Evolutionary conservation across 1,140 invertebrate genomes (phyloP).

Genomic region (Caligus rogercresseyi): DNA sequence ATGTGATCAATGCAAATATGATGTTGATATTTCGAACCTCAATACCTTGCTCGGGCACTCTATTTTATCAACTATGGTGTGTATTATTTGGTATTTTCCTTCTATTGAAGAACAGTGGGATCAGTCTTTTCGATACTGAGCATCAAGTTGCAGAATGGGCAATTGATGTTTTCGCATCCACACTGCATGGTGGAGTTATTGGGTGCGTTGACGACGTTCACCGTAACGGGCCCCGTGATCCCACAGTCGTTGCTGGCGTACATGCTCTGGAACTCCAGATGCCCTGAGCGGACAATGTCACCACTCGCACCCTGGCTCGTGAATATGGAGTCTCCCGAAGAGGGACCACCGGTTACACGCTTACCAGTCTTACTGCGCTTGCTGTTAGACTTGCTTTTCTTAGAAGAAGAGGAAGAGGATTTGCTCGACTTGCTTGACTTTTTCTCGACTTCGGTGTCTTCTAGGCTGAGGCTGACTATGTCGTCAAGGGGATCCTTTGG

Average conservation of each 20-base stretch:
- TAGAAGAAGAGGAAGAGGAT: not conserved
- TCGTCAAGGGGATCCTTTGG: not conserved
- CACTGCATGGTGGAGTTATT: constrained; percentile 20
- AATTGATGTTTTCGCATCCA: constrained; percentile 20
- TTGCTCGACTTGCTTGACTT: not conserved
- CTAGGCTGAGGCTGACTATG: not conserved
- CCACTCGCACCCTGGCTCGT: not conserved
- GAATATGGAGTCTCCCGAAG: constrained; percentile 9
- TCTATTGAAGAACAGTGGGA: constrained; percentile 12
- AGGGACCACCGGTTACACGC: too few species aligned
- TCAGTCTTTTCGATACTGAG: constrained; percentile 17
- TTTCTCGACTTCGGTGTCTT: not conserved
- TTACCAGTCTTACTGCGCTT: too few species aligned
- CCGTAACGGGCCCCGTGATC: constrained; percentile 7
- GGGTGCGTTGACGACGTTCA: constrained; percentile 17
- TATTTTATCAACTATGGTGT: too few species aligned
- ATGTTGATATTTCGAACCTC: too few species aligned
- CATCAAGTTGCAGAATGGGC: constrained; percentile 20
- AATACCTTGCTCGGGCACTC: too few species aligned
- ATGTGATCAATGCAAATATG: too few species aligned
- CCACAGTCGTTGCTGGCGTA: constrained; percentile 14
- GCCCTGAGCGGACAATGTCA: constrained; percentile 17
- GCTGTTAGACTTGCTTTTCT: not conserved
- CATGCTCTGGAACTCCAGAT: constrained; percentile 13
- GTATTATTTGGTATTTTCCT: not conserved